Evolutionary conservation across 2,888 invertebrate genomes (phyloP).

Genomic region (Drosophila pegasa): DNA sequence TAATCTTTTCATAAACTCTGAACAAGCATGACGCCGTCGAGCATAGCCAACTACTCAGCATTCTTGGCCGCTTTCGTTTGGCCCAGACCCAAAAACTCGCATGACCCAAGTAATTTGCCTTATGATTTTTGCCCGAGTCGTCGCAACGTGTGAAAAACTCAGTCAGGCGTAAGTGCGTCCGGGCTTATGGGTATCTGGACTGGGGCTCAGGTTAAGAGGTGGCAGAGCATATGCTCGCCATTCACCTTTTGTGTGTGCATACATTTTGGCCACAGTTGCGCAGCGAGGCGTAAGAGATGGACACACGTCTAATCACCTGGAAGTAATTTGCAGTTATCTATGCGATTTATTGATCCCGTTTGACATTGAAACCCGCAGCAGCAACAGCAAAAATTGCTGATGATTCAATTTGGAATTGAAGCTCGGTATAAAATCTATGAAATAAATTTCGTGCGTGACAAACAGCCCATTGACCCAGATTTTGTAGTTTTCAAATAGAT

Average conservation of each 20-base stretch:
- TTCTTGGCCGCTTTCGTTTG: conserved; percentile 15
- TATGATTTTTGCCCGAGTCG: conserved; percentile 58
- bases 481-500: conserved; percentile 23
- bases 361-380: conserved; percentile 66
- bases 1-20: neutral
- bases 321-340: conserved; percentile 65
- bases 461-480: conserved; percentile 49
- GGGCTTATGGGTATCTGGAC: conserved; percentile 31
- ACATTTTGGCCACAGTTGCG: conserved; percentile 50
- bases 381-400: conserved; percentile 18
- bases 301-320: conserved; percentile 77
- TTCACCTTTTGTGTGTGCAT: conserved; percentile 51
- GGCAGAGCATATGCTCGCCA: conserved; percentile 44
- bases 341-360: conserved; percentile 78
- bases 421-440: neutral
- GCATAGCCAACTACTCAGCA: no score
- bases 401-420: conserved; percentile 36
- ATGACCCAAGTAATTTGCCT: conserved; percentile 73
- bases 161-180: conserved; percentile 76
- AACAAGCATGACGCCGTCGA: neutral
- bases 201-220: conserved; percentile 8
- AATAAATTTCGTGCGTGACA: conserved; percentile 18
- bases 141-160: conserved; percentile 73
- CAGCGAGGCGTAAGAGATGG: conserved; percentile 74
- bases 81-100: conserved; percentile 28